phyloP scores from a whole-genome alignment of 2,113 vertebrate genomes.

The Tympanuchus pallidicinctus region DNA sequence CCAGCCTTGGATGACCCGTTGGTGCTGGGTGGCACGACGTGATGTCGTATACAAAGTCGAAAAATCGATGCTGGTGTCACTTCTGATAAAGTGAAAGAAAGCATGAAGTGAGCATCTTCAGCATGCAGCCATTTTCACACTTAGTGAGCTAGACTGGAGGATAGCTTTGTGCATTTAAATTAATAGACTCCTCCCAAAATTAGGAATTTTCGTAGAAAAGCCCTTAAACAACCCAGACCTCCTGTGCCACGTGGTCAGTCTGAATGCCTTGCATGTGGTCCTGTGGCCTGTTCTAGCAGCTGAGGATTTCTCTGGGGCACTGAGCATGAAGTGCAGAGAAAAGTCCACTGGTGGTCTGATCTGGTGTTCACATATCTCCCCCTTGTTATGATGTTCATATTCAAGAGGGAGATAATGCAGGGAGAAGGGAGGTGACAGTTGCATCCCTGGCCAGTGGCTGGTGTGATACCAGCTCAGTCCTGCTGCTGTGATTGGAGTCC shows the following conservation, averaged over 20 bases:
- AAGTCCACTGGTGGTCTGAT: background rate
- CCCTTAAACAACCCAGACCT: background rate
- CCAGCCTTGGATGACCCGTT: background rate
- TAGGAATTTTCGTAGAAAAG: background rate
- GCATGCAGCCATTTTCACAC: background rate
- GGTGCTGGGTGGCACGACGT: background rate
- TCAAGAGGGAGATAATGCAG: background rate
- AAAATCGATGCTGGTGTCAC: background rate
- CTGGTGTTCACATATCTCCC: background rate
- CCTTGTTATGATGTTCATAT: background rate
- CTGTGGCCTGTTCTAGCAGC: background rate
- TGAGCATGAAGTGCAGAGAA: background rate
- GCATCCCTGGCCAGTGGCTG: background rate
- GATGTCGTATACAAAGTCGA: background rate
- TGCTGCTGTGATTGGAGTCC: background rate
- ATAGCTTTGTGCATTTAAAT: background rate
- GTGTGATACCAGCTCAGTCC: background rate
- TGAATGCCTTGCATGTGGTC: background rate
- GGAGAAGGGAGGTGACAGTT: background rate
- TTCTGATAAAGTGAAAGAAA: background rate
- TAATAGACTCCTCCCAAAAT: background rate
- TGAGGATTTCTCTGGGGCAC: background rate
- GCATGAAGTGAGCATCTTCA: background rate
- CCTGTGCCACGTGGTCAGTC: background rate
- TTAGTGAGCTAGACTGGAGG: background rate